Base-by-base conservation (phyloP, 2,797 vertebrate species). In the Zalophus californianus region DNA sequence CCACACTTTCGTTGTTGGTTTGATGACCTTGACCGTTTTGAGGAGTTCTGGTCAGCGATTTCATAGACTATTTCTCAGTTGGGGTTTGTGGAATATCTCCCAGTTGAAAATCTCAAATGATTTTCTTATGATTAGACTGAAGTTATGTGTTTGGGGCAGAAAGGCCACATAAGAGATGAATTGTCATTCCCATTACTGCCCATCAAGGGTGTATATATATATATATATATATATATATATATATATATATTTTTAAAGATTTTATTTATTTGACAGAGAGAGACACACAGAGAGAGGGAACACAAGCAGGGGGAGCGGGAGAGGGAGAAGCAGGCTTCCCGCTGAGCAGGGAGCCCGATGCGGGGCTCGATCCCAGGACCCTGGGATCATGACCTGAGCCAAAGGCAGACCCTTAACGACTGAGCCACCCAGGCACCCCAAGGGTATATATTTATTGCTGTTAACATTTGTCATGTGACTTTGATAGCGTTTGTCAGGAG, bases 151-250 rank as follows among this genome's bases (percentile, higher is more conserved):
- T 77, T 29, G n/a, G 38, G 48, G 12, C 15, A 58, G 8, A n/a
- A 75, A 86, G 66, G 48, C 13, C 27, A 4, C 5, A 7, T 54
- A 25, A 50, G 62, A 23, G 6, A 3, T 0, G 10, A 21, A 32
- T 41, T 2, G 9, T 14, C 2, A 0, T n/a, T 32, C 50, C 18
- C 32, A 15, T 50, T 23, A 25, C 54, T 44, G 8, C n/a, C 20
- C 13, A 12, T 58, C 11, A 35, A 41, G 10, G 41, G 5, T 1
- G 12, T 27, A 6, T 2, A 20, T 7, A 29, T n/a, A 8, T 52
- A 3, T 38, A 38, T 38, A 3, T 38, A 15, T 27, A 6, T 2
- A 20, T 7, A 29, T n/a, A 8, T 52, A 2, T n/a, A n/a, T 38
- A 38, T 38, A 3, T 38, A 38, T 38, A 38, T 38, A 38, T 38